Percentiles rank a stretch among this genome's conserved stretches.
Evolutionary conservation across 2,888 invertebrate genomes (phyloP).

Genomic region (Drosophila anomalata): DNA sequence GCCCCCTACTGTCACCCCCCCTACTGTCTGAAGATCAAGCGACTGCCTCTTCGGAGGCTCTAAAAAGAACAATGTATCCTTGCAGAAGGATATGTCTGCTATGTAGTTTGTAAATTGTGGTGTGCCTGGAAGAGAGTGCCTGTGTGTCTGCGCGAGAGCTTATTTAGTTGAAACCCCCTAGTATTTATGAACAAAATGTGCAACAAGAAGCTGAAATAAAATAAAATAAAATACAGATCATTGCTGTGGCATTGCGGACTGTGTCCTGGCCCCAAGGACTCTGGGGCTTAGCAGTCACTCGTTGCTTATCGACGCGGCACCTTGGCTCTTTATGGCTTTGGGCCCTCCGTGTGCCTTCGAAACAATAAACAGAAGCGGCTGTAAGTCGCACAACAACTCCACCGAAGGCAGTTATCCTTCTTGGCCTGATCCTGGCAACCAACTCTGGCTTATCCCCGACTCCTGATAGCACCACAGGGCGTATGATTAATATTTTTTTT

Average conservation of each 20-base stretch:
- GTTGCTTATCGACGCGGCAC: slow-evolving; percentile 74
- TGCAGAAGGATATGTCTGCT: too few species aligned
- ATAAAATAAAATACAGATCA: slow-evolving; percentile 55
- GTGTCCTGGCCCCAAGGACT: not conserved
- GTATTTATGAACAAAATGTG: not conserved
- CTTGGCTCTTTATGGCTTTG: slow-evolving; percentile 73
- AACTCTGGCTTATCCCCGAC: too few species aligned
- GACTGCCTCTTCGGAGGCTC: too few species aligned
- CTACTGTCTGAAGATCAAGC: too few species aligned
- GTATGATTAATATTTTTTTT: too few species aligned
- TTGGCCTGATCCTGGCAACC: too few species aligned
- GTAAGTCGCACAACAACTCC: too few species aligned
- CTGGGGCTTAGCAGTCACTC: slow-evolving; percentile 26
- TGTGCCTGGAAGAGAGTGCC: slow-evolving; percentile 6
- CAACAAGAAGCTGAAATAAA: slow-evolving; percentile 20
- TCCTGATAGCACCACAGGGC: too few species aligned
- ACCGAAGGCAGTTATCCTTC: too few species aligned
- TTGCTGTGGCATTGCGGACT: slow-evolving; percentile 14
- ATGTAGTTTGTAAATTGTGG: not conserved
- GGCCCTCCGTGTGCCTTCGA: too few species aligned
- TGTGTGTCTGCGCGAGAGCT: not conserved
- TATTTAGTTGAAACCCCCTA: not conserved
- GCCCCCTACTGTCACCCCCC: slow-evolving; percentile 10
- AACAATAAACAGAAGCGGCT: too few species aligned
- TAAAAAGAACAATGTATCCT: too few species aligned